Evolutionary conservation across 2,797 vertebrate genomes (phyloP), one percentile per base, ranked within the genome.

Genomic region (Taenioides sp.): DNA sequence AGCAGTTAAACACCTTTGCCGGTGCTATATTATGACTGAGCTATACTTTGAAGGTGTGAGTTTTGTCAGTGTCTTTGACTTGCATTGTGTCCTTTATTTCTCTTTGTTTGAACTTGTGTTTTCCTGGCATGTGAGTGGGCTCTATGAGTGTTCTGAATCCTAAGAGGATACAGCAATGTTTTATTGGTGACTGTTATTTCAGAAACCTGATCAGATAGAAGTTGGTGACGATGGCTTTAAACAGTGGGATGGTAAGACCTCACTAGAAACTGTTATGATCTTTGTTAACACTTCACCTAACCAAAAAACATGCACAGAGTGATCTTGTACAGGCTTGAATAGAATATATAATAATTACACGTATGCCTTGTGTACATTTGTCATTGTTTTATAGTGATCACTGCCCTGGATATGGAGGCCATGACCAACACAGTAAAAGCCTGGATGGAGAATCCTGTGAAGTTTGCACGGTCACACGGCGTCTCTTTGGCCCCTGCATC

Each of bases 141-240:
- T 90, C 90, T 87, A 78, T 79, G 70, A 81, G 91, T 91, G 84
- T 89, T 80, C 83, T 80, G 86, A 80, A 84, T 78, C 80, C 90
- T 67, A 89, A 91, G 90, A 89, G 87, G 91, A 92, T 92, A 89
- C 90, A 94, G 93, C 94, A 95, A 94, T 96, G 94, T 96, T 97
- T 97, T 96, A 94, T 94, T 96, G 95, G 92, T 95, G 94, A 95
- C 95, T 98, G 94, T 95, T 96, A 94, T 98, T 99, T 97, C 97
- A 99, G 98, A 96, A 95, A 93, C 96, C 97, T 93, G 95, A 98
- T 96, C 96, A 99, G 93, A 98, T 99, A 95, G 93, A 96, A 92
- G 94, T 99, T 92, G 97, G 97, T 93, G 95, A 97, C 84, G 98
- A 98, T 91, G 97, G 98, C 95, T 99, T 98, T 96, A 99, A 95